These are phyloP conservation scores for Colossoma macropomum DNA, from an alignment of 2,113 vertebrate species.

Conservation along the genomic window DNA sequence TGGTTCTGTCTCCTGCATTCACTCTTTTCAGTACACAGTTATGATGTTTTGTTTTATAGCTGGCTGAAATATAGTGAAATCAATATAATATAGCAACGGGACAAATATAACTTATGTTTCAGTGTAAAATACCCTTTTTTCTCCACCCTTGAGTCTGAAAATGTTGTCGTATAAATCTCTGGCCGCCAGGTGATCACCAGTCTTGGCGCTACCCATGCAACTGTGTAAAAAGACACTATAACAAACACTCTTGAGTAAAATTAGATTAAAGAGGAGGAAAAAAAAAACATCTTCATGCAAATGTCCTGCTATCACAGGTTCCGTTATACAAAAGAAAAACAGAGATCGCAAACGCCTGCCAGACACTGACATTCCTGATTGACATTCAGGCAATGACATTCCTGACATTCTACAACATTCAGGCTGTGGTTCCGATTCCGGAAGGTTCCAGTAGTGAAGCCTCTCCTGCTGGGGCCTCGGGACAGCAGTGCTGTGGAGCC, in stretches of 20 bases:
- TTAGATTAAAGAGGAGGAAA: slow-evolving; percentile 65
- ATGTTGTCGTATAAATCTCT: slow-evolving; percentile 48
- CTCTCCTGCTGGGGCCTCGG: slow-evolving; percentile 26
- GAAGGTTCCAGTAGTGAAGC: slow-evolving; percentile 31
- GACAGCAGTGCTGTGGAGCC: slow-evolving; percentile 54
- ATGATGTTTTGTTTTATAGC: neutral
- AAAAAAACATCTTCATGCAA: slow-evolving; percentile 73
- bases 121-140: slow-evolving; percentile 26
- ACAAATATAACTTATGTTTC: slow-evolving; percentile 4
- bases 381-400: slow-evolving; percentile 27
- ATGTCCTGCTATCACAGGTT: slow-evolving; percentile 63
- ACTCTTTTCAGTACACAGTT: neutral
- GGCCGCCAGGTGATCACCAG: slow-evolving; percentile 68
- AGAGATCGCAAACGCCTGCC: slow-evolving; percentile 30
- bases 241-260: slow-evolving; percentile 75
- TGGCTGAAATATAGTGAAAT: neutral
- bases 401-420: slow-evolving; percentile 24
- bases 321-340: slow-evolving; percentile 61
- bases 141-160: slow-evolving; percentile 43
- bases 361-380: slow-evolving; percentile 20
- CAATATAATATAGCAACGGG: slow-evolving; percentile 1
- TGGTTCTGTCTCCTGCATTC: neutral
- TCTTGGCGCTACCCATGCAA: slow-evolving; percentile 63
- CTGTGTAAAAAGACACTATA: slow-evolving; percentile 67
- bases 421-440: slow-evolving; percentile 27